A percentile compares a stretch with the other conserved stretches of the same genome.
These are phyloP conservation scores for Tenodera sinensis DNA, from an alignment of 2,888 invertebrate species.

Conservation along the genomic window DNA sequence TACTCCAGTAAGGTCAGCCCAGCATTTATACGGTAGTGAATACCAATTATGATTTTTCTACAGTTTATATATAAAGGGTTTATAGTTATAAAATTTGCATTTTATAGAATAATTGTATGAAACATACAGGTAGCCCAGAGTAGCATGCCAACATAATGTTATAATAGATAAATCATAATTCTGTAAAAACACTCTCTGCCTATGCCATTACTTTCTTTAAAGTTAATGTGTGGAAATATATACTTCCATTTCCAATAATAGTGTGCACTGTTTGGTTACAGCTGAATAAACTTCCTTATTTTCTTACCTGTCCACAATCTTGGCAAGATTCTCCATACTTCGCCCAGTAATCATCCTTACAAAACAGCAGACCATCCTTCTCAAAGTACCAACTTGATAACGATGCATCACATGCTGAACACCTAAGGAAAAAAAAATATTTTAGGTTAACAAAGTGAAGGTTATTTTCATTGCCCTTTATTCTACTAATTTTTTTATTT, in stretches of 20 bases:
- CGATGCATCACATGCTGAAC: constrained; percentile 83
- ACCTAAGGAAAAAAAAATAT: constrained; percentile 56
- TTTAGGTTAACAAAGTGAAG: background rate
- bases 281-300: background rate
- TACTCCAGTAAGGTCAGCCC: too few species aligned
- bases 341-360: constrained; percentile 84
- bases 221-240: too few species aligned
- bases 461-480: too few species aligned
- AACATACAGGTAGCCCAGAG: too few species aligned
- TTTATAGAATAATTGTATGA: too few species aligned
- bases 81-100: too few species aligned
- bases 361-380: constrained; percentile 83
- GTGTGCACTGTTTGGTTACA: background rate
- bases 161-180: background rate
- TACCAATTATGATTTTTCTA: too few species aligned
- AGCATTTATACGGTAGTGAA: too few species aligned
- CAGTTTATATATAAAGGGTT: too few species aligned
- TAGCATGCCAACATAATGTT: too few species aligned
- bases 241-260: background rate
- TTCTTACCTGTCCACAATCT: constrained; percentile 72
- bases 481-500: too few species aligned
- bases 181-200: background rate
- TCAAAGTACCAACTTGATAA: constrained; percentile 91
- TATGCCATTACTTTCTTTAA: too few species aligned
- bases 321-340: constrained; percentile 87